Conservation (phyloP, 1,140 invertebrate species). For the Rhizoglyphus robini region DNA sequence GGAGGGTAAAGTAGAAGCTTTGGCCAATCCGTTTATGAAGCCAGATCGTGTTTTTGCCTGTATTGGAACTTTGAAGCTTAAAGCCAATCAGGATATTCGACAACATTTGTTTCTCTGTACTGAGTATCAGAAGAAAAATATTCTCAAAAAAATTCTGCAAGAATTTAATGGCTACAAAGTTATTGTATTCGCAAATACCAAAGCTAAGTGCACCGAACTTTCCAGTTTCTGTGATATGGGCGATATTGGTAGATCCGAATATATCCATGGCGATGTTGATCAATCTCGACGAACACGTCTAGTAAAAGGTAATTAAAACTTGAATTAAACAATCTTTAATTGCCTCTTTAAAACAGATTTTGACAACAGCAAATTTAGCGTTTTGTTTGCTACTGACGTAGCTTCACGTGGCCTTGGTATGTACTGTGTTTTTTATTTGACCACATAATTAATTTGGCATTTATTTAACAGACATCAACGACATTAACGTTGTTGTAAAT, state of each 20-base stretch:
- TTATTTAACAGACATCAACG: conserved; percentile 40
- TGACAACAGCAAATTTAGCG: conserved; percentile 58
- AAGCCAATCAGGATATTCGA: conserved; percentile 16
- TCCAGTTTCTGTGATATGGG: conserved; percentile 39
- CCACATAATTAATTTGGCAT: background rate
- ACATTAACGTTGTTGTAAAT: conserved; percentile 45
- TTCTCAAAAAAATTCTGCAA: conserved; percentile 33
- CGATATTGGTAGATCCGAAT: conserved; percentile 41
- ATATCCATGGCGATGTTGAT: conserved; percentile 42
- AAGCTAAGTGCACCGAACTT: conserved; percentile 46
- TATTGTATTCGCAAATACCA: conserved; percentile 41
- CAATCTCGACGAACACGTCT: conserved; percentile 40
- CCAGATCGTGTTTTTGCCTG: conserved; percentile 44
- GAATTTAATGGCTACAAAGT: conserved; percentile 53
- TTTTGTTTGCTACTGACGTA: conserved; percentile 20
- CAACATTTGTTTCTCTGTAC: conserved; percentile 7
- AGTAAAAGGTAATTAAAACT: conserved; percentile 11
- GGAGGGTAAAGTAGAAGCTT: conserved; percentile 45
- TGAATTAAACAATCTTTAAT: background rate
- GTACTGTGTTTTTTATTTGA: conserved; percentile 59
- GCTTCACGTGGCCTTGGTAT: conserved; percentile 19
- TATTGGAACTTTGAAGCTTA: conserved; percentile 54
- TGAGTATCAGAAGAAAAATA: conserved; percentile 23
- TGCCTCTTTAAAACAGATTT: conserved; percentile 36
- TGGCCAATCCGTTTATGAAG: conserved; percentile 42